A percentile compares a stretch with the other conserved stretches of the same genome.
These are phyloP conservation scores for Neodon shergylaensis DNA, from an alignment of 2,113 vertebrate species.

Conservation along the genomic window DNA sequence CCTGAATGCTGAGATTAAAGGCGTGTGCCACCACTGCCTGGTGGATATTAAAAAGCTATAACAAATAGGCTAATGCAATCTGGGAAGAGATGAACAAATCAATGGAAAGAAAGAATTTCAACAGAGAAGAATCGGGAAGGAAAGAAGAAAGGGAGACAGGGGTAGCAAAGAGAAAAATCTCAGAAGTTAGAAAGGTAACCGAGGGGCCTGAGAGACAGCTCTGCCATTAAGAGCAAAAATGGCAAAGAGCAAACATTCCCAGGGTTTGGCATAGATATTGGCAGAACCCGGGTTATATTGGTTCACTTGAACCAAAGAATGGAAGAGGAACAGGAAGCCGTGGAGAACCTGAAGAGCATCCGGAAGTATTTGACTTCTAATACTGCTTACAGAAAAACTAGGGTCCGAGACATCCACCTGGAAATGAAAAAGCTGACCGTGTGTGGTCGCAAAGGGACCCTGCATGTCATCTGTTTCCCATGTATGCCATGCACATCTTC, in stretches of 20 bases:
- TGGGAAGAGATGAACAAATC: no score
- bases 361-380: conserved; percentile 96
- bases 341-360: conserved; percentile 97
- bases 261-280: conserved; percentile 99
- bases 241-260: conserved; percentile 87
- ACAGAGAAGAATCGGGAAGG: no score
- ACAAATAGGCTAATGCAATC: no score
- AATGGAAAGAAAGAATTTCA: no score
- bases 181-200: neutral
- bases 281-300: conserved; percentile 94
- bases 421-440: conserved; percentile 95
- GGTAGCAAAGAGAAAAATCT: no score
- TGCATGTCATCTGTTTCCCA: conserved; percentile 98
- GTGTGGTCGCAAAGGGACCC: conserved; percentile 93
- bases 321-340: conserved; percentile 97
- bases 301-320: conserved; percentile 97
- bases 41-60: no score
- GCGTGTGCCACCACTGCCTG: no score
- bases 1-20: no score
- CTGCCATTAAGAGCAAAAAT: neutral
- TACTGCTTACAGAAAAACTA: conserved; percentile 95
- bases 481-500: conserved; percentile 91
- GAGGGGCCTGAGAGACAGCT: neutral
- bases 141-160: no score
- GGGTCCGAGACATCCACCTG: conserved; percentile 94